These are phyloP conservation scores for Megalops atlanticus DNA, from an alignment of 2,113 vertebrate genomes.

Conservation along the genomic window DNA sequence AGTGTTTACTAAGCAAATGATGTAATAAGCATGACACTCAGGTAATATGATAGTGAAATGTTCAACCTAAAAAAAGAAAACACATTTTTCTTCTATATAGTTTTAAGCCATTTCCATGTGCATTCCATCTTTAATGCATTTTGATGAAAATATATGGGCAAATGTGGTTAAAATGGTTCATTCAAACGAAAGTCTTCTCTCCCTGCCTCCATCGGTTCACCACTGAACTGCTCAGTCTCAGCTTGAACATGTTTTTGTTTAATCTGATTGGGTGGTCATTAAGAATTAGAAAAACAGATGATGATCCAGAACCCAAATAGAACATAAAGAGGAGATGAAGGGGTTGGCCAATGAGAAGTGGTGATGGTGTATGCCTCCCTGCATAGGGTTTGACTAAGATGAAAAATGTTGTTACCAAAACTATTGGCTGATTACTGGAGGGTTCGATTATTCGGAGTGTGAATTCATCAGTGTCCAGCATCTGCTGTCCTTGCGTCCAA, in stretches of 20 bases:
- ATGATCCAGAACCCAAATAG: conserved; percentile 74
- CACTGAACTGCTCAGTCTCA: background rate
- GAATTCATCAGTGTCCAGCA: conserved; percentile 89
- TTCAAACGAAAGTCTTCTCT: no score
- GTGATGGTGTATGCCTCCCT: conserved; percentile 80
- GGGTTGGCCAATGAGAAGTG: conserved; percentile 77
- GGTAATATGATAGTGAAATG: background rate
- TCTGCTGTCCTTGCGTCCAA: conserved; percentile 77
- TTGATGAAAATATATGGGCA: no score
- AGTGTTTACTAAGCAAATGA: background rate
- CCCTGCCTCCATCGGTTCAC: background rate
- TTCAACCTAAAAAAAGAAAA: no score
- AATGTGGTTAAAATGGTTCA: no score
- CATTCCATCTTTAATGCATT: no score
- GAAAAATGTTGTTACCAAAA: conserved; percentile 89
- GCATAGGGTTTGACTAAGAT: conserved; percentile 87
- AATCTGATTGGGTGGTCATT: conserved; percentile 21
- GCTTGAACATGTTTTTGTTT: background rate
- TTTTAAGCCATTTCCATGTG: no score
- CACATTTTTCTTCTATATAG: no score
- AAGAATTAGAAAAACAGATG: conserved; percentile 52
- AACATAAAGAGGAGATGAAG: conserved; percentile 76
- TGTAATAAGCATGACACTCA: background rate
- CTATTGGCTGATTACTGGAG: conserved; percentile 85
- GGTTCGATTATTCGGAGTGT: conserved; percentile 82